Conservation (phyloP, 2,888 invertebrate species). For the Cryptocheilus praepositus region DNA sequence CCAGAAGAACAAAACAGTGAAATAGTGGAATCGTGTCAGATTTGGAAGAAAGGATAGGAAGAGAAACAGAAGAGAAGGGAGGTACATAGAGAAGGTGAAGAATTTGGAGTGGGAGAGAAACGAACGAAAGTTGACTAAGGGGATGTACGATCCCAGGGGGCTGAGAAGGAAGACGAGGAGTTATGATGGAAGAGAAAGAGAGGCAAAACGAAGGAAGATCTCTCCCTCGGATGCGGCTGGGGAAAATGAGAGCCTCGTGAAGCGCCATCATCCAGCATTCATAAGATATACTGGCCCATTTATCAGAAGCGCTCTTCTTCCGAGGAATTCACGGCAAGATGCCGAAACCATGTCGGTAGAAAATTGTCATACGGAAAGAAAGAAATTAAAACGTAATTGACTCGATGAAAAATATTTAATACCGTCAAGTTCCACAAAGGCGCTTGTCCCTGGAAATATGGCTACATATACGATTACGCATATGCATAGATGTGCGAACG, state of each 20-base stretch:
- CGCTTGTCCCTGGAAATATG: no score
- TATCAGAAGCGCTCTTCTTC: constrained; percentile 35
- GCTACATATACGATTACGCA: no score
- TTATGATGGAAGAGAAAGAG: constrained; percentile 1
- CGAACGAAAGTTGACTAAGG: not conserved
- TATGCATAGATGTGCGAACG: no score
- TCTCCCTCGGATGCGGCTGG: constrained; percentile 20
- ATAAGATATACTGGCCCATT: constrained; percentile 48
- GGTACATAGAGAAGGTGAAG: not conserved
- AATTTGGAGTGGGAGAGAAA: not conserved
- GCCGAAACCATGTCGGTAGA: not conserved
- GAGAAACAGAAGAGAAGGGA: not conserved
- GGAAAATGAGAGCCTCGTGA: constrained; percentile 44
- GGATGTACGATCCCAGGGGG: not conserved
- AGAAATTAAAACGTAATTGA: no score
- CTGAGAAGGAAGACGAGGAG: not conserved
- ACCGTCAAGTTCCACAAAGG: no score
- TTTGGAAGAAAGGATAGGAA: constrained; percentile 18
- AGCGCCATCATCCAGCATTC: constrained; percentile 57
- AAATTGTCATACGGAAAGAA: not conserved
- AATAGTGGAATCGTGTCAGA: not conserved
- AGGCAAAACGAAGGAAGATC: not conserved
- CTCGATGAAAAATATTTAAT: no score
- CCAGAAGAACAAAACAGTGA: constrained; percentile 32
- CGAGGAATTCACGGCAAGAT: not conserved